A percentile compares a stretch with the other conserved stretches of the same genome.
Evolutionary conservation across 2,113 vertebrate species (phyloP).

Genomic region (Phocoena phocoena): DNA sequence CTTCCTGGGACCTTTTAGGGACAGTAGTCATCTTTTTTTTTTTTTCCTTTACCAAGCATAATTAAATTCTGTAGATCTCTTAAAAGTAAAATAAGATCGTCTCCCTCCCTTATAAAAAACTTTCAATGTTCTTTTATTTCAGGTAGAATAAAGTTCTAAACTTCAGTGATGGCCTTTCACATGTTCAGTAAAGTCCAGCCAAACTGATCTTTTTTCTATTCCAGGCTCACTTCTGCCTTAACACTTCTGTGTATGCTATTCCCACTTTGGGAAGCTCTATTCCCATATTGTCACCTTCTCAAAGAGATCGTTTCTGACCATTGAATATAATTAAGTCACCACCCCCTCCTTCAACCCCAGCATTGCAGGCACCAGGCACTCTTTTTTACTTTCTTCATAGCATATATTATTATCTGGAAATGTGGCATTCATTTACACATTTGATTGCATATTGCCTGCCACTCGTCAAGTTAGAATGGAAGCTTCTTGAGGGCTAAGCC

Average conservation of each 20-base stretch:
- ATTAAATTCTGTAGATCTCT: background rate
- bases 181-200: background rate
- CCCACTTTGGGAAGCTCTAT: background rate
- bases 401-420: background rate
- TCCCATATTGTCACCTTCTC: background rate
- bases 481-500: background rate
- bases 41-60: background rate
- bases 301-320: background rate
- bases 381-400: background rate
- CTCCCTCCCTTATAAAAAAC: background rate
- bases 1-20: background rate
- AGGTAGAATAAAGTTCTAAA: conserved; percentile 15
- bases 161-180: background rate
- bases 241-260: background rate
- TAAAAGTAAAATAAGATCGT: background rate
- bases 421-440: background rate
- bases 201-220: background rate
- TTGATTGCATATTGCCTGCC: background rate
- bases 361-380: background rate
- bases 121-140: background rate
- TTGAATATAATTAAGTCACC: background rate
- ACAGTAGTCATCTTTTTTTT: background rate
- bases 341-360: background rate
- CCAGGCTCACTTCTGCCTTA: background rate
- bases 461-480: background rate